Conservation (phyloP, 2,797 vertebrate genomes). For the Meda fulgida region DNA sequence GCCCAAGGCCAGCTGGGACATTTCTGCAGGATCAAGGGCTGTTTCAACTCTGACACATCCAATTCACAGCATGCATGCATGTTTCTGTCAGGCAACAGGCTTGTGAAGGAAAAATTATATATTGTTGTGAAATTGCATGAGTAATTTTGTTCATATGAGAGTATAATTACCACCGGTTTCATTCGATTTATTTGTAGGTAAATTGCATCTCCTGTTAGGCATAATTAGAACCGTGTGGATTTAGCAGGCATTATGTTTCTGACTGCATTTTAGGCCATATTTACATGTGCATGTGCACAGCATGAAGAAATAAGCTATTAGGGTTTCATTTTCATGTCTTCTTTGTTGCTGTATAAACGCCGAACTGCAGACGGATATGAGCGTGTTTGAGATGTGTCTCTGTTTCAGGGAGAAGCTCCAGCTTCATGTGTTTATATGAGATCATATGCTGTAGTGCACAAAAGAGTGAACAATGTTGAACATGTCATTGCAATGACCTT, state of each 20-base stretch:
- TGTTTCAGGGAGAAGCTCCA: not conserved
- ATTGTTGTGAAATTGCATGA: constrained; percentile 13
- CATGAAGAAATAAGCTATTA: not conserved
- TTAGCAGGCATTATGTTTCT: not conserved
- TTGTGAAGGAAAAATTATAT: not conserved
- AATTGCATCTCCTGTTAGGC: not conserved
- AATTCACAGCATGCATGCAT: not conserved
- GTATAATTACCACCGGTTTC: constrained; percentile 18
- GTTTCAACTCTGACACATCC: not conserved
- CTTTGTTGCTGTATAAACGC: not conserved
- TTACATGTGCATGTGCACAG: not conserved
- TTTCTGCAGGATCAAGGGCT: constrained; percentile 10
- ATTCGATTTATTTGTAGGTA: constrained; percentile 8
- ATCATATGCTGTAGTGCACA: not conserved
- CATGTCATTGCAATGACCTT: not conserved
- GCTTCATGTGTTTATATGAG: not conserved
- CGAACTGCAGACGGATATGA: no score
- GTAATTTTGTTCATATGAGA: not conserved
- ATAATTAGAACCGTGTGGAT: not conserved
- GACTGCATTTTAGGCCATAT: not conserved
- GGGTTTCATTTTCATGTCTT: not conserved
- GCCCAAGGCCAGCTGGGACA: constrained; percentile 19
- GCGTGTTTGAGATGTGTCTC: not conserved
- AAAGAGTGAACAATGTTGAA: not conserved
- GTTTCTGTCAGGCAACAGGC: not conserved